Evolutionary conservation across 2,797 vertebrate species (phyloP).

Genomic region (Myiotriccus ornatus): DNA sequence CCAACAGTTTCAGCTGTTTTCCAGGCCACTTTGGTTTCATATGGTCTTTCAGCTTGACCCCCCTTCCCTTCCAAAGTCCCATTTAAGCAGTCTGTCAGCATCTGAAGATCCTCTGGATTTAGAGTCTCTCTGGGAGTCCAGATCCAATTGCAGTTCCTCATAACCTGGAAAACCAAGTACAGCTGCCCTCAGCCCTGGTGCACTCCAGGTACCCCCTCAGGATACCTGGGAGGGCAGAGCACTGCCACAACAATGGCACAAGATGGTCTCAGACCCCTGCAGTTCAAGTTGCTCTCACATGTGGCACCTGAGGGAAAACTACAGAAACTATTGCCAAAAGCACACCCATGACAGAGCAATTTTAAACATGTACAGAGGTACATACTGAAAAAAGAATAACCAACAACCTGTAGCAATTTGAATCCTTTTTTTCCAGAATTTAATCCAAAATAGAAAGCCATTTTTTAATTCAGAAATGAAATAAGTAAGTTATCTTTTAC

Average conservation of each 20-base stretch:
- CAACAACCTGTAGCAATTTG: background rate
- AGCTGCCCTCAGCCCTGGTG: background rate
- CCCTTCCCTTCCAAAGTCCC: background rate
- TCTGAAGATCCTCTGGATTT: rapidly evolving
- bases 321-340: background rate
- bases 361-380: background rate
- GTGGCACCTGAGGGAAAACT: background rate
- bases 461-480: background rate
- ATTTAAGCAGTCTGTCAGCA: background rate
- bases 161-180: rapidly evolving
- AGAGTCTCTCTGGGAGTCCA: background rate
- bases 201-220: rapidly evolving
- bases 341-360: background rate
- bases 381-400: background rate
- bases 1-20: background rate
- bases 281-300: rapidly evolving
- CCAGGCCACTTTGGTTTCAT: rapidly evolving
- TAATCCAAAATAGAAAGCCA: background rate
- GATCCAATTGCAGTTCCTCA: rapidly evolving
- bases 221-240: rapidly evolving
- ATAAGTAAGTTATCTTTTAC: background rate
- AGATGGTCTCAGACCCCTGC: rapidly evolving
- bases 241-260: rapidly evolving
- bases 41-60: rapidly evolving
- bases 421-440: background rate